These are phyloP conservation scores for Tretioscincus oriximinensis DNA, from an alignment of 2,113 vertebrate species.

Conservation along the genomic window DNA sequence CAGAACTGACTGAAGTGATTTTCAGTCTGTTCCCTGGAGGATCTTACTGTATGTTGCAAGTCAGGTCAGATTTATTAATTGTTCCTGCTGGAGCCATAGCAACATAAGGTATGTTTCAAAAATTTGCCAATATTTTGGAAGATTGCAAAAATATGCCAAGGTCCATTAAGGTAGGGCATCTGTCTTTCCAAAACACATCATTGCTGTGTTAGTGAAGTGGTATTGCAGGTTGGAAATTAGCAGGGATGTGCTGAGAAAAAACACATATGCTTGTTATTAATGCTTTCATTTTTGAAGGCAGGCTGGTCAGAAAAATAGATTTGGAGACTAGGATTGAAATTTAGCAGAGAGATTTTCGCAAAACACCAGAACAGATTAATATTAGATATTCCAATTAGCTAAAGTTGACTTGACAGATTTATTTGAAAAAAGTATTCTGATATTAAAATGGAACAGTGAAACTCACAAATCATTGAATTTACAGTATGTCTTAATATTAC, in stretches of 20 bases:
- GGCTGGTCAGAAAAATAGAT: neutral
- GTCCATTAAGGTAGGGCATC: neutral
- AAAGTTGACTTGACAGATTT: neutral
- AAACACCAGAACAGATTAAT: neutral
- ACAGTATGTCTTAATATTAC: no score
- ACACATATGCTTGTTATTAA: neutral
- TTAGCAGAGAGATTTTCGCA: neutral
- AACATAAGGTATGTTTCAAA: slow-evolving; percentile 25
- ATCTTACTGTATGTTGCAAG: slow-evolving; percentile 24
- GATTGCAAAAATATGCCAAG: slow-evolving; percentile 21
- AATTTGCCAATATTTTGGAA: slow-evolving; percentile 24
- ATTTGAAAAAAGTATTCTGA: neutral
- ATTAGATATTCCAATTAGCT: neutral
- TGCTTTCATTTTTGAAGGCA: neutral
- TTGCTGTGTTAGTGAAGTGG: slow-evolving; percentile 11
- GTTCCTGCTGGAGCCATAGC: slow-evolving; percentile 19
- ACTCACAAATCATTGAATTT: neutral
- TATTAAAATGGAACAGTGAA: neutral
- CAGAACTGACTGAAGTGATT: slow-evolving; percentile 15
- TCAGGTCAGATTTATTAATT: slow-evolving; percentile 30
- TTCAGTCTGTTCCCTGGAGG: slow-evolving; percentile 1
- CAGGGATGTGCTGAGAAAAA: neutral
- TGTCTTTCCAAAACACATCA: slow-evolving; percentile 19
- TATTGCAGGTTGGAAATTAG: neutral
- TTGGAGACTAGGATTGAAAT: neutral